Conservation (phyloP, 2,113 vertebrate species). For the Pygoscelis antarcticus region DNA sequence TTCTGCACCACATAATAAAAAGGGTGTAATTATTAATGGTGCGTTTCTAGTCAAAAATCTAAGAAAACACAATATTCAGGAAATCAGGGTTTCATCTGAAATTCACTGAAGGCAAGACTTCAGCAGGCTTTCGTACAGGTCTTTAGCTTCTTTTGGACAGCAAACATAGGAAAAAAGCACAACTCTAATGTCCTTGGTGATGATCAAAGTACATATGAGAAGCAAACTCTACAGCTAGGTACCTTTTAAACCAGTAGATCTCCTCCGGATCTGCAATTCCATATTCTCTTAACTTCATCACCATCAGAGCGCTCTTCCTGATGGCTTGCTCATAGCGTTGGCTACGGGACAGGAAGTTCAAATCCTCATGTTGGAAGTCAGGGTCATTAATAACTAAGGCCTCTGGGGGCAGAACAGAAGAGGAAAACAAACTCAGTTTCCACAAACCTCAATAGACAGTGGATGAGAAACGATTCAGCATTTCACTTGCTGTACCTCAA, state of each 20-base stretch:
- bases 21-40: neutral
- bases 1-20: neutral
- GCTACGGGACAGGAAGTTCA: slow-evolving; percentile 92
- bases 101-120: neutral
- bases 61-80: neutral
- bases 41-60: neutral
- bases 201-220: neutral
- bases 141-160: neutral
- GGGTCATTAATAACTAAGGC: slow-evolving; percentile 86
- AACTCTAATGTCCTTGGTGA: neutral
- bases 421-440: neutral
- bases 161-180: neutral
- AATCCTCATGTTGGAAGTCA: slow-evolving; percentile 87
- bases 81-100: neutral
- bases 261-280: slow-evolving; percentile 92
- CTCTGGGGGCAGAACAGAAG: slow-evolving; percentile 74
- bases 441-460: neutral
- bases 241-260: slow-evolving; percentile 93
- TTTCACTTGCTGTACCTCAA: neutral
- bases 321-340: slow-evolving; percentile 91
- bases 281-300: slow-evolving; percentile 87
- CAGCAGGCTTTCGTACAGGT: neutral
- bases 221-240: neutral
- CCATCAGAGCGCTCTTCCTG: slow-evolving; percentile 88
- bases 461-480: fast-evolving